Evolutionary conservation across 2,888 invertebrate genomes (phyloP).

Genomic region (Rhogogaster chlorosoma): DNA sequence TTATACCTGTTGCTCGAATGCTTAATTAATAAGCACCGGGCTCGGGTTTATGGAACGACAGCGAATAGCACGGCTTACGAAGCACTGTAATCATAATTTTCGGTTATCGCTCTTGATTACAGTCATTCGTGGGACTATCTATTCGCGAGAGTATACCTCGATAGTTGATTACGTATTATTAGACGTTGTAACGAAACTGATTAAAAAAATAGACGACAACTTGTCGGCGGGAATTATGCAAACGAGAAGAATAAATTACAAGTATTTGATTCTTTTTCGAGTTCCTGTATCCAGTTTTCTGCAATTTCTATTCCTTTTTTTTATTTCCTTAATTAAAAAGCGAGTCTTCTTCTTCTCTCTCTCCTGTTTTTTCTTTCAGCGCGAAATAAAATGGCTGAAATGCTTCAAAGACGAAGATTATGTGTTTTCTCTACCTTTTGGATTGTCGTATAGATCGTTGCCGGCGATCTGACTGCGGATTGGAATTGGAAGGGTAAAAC

Average conservation of each 20-base stretch:
- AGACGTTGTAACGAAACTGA: not conserved
- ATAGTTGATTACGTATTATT: not conserved
- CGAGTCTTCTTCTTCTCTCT: not conserved
- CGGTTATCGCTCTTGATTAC: constrained; percentile 31
- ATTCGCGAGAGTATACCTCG: not conserved
- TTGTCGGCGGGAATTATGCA: not conserved
- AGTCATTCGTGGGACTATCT: not conserved
- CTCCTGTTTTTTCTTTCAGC: not conserved
- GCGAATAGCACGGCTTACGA: not conserved
- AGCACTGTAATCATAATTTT: constrained; percentile 35
- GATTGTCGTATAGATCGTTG: constrained; percentile 22
- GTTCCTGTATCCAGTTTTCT: not conserved
- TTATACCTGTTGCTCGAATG: constrained; percentile 17
- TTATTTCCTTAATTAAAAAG: too few relatives aligned
- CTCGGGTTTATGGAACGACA: not conserved
- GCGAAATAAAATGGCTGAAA: not conserved
- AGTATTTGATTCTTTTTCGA: not conserved
- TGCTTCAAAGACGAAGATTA: not conserved
- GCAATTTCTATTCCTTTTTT: not conserved
- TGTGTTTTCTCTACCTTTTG: constrained; percentile 11
- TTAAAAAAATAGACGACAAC: not conserved
- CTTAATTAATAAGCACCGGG: constrained; percentile 9
- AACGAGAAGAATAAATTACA: not conserved
- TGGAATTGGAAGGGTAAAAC: not conserved
- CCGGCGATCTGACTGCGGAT: not conserved